Percentiles rank a stretch among this genome's conserved stretches.
Evolutionary conservation across 1,140 invertebrate species (phyloP).

Genomic region (Apolygus lucorum): DNA sequence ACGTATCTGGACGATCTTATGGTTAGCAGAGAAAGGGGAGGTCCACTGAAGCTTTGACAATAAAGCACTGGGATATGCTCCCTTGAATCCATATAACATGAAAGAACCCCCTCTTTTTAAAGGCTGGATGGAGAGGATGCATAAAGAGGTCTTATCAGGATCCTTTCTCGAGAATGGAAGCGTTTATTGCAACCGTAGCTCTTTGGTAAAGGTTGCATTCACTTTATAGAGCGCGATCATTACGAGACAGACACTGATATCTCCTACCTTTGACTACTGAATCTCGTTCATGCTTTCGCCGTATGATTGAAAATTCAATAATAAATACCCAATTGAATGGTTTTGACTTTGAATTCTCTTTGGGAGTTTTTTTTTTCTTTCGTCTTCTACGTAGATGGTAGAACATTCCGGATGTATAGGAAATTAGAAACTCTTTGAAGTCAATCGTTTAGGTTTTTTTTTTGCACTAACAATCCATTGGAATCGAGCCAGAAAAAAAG

Average conservation of each 20-base stretch:
- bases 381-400: too few species aligned
- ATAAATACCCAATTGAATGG: too few species aligned
- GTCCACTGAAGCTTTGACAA: not conserved
- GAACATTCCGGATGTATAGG: not conserved
- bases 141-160: constrained; percentile 12
- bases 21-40: not conserved
- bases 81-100: not conserved
- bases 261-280: not conserved
- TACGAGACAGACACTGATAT: not conserved
- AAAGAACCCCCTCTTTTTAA: not conserved
- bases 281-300: not conserved
- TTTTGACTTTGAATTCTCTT: too few species aligned
- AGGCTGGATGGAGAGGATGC: not conserved
- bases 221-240: not conserved
- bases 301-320: not conserved
- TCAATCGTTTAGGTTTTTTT: not conserved
- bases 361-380: too few species aligned
- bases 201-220: not conserved
- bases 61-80: not conserved
- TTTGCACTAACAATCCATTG: too few species aligned
- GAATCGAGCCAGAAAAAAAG: too few species aligned
- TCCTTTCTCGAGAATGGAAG: not conserved
- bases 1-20: constrained; percentile 6
- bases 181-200: constrained; percentile 1
- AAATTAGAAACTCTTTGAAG: not conserved